Conservation (phyloP, 2,797 vertebrate genomes). For the Prunella strophiata region DNA sequence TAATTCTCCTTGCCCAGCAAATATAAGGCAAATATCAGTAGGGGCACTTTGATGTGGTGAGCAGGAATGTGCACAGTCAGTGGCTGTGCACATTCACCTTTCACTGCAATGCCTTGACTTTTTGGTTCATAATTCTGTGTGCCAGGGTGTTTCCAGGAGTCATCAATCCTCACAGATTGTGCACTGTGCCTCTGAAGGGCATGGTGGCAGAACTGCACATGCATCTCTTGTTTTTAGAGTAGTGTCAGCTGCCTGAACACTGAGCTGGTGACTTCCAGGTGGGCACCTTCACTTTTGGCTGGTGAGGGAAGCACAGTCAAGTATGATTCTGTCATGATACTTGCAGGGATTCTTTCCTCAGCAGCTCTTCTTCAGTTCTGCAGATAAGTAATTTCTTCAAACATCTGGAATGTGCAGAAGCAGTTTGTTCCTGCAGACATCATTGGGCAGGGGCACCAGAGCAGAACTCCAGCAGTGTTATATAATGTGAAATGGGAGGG, state of each 20-base stretch:
- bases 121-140: background rate
- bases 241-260: background rate
- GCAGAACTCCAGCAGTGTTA: background rate
- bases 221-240: background rate
- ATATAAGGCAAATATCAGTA: background rate
- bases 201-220: background rate
- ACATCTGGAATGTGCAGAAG: background rate
- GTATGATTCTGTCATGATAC: background rate
- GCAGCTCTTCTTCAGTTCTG: background rate
- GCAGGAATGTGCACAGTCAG: background rate
- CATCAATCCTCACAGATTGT: background rate
- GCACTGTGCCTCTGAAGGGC: background rate
- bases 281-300: background rate
- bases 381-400: background rate
- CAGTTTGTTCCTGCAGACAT: background rate
- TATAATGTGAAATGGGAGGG: background rate
- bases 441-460: background rate
- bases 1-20: background rate
- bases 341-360: background rate
- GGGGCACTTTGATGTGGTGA: background rate
- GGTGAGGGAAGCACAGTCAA: background rate
- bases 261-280: background rate
- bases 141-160: background rate
- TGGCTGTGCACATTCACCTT: background rate
- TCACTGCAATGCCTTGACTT: background rate